These are phyloP conservation scores for Cynopterus sphinx DNA, from an alignment of 2,797 vertebrate genomes.

Conservation along the genomic window DNA sequence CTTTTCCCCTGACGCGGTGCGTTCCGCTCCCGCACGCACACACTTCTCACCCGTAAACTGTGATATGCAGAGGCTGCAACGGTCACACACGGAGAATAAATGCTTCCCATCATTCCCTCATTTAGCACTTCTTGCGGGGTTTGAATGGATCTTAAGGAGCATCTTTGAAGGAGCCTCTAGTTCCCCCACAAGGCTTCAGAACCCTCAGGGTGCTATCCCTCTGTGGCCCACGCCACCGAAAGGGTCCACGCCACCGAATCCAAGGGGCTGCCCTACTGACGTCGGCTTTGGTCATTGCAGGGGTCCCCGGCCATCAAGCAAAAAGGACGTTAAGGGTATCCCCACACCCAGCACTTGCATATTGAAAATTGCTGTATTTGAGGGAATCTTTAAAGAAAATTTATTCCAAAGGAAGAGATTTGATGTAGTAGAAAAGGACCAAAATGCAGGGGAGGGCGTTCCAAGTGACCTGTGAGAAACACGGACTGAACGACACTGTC, in stretches of 20 bases:
- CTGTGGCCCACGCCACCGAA: not conserved
- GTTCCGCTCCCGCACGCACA: constrained; percentile 64
- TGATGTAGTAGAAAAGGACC: not conserved
- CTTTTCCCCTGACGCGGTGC: constrained; percentile 69
- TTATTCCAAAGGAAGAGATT: not conserved
- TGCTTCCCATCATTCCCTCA: constrained; percentile 74
- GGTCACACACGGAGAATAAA: constrained; percentile 77
- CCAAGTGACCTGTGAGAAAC: not conserved
- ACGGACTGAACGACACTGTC: not conserved
- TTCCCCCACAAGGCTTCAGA: not conserved
- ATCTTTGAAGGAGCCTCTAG: not conserved
- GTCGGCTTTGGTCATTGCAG: no score
- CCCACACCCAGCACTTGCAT: not conserved
- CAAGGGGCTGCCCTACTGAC: rapidly evolving
- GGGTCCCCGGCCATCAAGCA: no score
- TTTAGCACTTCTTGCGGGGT: constrained; percentile 73
- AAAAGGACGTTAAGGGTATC: not conserved
- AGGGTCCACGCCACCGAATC: rapidly evolving
- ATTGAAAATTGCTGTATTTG: not conserved
- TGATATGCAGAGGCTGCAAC: constrained; percentile 70
- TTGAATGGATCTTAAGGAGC: constrained; percentile 68
- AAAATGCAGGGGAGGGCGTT: not conserved
- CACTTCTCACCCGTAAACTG: constrained; percentile 78
- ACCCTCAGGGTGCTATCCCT: not conserved
- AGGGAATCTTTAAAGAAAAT: not conserved